phyloP scores from a whole-genome alignment of 2,797 vertebrate genomes.

The Pangasius sanitwongsei region DNA sequence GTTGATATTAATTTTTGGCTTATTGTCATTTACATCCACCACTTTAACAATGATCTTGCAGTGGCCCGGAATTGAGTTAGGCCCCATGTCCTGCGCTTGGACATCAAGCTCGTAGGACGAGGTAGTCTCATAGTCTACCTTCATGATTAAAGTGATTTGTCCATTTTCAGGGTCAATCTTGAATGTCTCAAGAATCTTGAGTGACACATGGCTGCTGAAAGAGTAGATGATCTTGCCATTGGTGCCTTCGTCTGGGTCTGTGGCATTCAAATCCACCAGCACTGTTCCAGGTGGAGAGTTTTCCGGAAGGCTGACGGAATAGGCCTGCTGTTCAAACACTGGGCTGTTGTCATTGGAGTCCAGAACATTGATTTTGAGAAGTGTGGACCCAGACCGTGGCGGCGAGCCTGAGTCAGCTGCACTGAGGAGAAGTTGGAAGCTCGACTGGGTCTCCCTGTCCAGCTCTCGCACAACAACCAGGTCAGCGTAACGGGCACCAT shows the following conservation, averaged over 20 bases:
- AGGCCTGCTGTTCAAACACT: constrained; percentile 85
- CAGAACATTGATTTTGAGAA: constrained; percentile 90
- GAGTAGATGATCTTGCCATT: constrained; percentile 94
- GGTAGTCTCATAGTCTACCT: constrained; percentile 90
- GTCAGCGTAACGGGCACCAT: constrained; percentile 94
- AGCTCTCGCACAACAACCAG: constrained; percentile 89
- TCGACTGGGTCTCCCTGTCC: constrained; percentile 87
- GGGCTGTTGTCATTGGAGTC: constrained; percentile 99
- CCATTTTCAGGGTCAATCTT: constrained; percentile 89
- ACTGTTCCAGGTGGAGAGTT: constrained; percentile 87
- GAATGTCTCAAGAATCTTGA: constrained; percentile 91
- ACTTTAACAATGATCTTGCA: constrained; percentile 96
- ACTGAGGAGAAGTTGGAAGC: constrained; percentile 89
- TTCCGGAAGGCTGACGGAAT: constrained; percentile 85
- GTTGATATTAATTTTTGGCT: constrained; percentile 94
- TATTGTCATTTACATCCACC: constrained; percentile 96
- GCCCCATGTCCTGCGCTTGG: constrained; percentile 94
- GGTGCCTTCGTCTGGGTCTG: constrained; percentile 94
- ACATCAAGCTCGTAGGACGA: constrained; percentile 93
- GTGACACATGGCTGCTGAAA: constrained; percentile 91
- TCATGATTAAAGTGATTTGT: constrained; percentile 88
- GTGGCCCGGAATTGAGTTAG: constrained; percentile 94
- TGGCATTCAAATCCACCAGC: constrained; percentile 93
- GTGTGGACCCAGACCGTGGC: constrained; percentile 87
- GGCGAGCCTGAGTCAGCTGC: constrained; percentile 92